These are phyloP conservation scores for Aldabrachelys gigantea DNA, from an alignment of 2,113 vertebrate genomes.

Conservation along the genomic window DNA sequence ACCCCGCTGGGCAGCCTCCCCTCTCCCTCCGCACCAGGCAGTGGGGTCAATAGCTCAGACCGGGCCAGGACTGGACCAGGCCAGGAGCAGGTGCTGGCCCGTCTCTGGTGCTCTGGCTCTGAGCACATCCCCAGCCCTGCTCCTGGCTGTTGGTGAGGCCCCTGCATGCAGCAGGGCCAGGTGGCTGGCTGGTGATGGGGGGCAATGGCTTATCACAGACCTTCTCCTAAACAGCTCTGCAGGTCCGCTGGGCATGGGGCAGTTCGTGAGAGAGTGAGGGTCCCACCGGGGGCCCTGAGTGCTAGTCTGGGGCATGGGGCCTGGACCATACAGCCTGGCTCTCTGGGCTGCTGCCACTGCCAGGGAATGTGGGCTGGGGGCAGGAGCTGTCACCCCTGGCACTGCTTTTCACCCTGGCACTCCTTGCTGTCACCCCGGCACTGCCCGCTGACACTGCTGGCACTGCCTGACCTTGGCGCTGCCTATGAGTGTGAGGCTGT, in stretches of 20 bases:
- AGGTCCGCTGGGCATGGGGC: not conserved
- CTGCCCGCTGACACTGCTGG: too few species aligned
- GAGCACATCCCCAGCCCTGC: not conserved
- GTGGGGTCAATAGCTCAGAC: not conserved
- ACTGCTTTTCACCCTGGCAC: too few species aligned
- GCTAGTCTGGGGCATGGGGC: not conserved
- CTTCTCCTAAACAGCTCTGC: not conserved
- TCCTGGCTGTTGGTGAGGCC: accelerated
- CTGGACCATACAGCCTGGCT: not conserved
- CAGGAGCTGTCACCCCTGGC: too few species aligned
- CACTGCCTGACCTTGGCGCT: not conserved
- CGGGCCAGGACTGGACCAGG: too few species aligned
- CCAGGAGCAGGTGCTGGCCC: not conserved
- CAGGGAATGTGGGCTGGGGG: not conserved
- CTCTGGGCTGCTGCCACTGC: too few species aligned
- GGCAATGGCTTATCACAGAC: too few species aligned
- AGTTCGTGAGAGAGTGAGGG: not conserved
- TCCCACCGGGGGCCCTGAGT: too few species aligned
- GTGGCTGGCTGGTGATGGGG: not conserved
- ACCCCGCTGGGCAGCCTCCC: not conserved
- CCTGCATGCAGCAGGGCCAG: not conserved
- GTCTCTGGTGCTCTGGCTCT: too few species aligned
- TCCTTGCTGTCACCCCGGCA: too few species aligned
- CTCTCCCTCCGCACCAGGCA: not conserved
- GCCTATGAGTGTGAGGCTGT: not conserved